These are phyloP conservation scores for Hemitrygon akajei DNA, from an alignment of 2,797 vertebrate species.

Conservation along the genomic window DNA sequence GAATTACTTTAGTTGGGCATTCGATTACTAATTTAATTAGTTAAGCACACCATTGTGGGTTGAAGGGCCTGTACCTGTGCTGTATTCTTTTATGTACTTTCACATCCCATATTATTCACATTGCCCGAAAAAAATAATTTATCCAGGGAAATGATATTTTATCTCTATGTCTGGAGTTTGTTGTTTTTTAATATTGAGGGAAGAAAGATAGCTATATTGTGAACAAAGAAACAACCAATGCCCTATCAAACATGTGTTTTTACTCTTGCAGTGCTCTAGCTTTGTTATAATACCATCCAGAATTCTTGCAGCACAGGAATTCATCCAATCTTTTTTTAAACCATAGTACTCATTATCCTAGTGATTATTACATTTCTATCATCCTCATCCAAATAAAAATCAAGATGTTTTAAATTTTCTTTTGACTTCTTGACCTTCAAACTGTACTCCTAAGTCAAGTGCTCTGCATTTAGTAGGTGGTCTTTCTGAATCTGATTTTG, in stretches of 20 bases:
- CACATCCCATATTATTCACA: background rate
- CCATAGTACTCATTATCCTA: background rate
- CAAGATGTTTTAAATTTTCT: background rate
- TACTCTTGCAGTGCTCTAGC: background rate
- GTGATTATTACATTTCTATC: background rate
- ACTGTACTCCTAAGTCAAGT: background rate
- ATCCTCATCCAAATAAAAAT: background rate
- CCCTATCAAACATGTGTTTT: background rate
- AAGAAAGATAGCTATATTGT: background rate
- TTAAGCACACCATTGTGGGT: too few species aligned
- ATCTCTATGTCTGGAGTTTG: background rate
- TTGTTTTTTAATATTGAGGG: background rate
- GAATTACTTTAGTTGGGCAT: too few species aligned
- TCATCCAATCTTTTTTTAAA: background rate
- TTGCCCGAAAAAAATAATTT: background rate
- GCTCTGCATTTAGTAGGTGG: background rate
- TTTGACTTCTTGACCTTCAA: background rate
- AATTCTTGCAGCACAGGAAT: background rate
- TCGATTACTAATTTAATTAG: too few species aligned
- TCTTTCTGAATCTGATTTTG: background rate
- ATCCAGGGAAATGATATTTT: background rate
- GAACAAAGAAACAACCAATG: background rate
- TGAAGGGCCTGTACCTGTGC: too few species aligned
- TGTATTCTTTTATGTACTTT: too few species aligned
- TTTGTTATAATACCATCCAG: background rate